Base-by-base conservation (phyloP, 2,888 invertebrate genomes). In the Conistra vaccinii region DNA sequence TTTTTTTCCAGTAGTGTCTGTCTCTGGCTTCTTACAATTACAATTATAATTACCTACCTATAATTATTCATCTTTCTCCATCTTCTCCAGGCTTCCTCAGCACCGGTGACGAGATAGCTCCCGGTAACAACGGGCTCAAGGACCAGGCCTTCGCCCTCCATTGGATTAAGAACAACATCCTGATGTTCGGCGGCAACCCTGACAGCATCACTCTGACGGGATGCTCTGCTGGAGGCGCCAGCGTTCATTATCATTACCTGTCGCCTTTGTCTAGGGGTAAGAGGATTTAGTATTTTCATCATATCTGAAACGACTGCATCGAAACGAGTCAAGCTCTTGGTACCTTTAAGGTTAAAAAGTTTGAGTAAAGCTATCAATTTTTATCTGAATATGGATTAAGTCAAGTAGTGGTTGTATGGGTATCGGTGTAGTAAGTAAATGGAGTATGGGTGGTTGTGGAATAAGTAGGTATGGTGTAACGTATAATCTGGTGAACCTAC, bases 61-160 rank as follows among this genome's bases (percentile, higher is more conserved):
- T 20, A 48, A 51, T 29, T 12, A 67, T 39, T 29, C 1, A 12
- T 23, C 6, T 12, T 14, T 20, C 20, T 32, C 2, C 20, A 12
- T 39, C 7, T 39, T 57, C 84, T 73, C n/a, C 88, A 97, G 98
- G 98, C 65, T 98, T 98, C 91, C 93, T 98, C 0, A 98, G 98
- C 89, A 98, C 98, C 0, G 98, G 97, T 53, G 98, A 98, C 84
- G 96, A 97, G 0, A 89, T 96, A 0, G 95, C 98, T 1, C 97
- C 98, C 0, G 98, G 98, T 7, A 98, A 98, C 91, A 97, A 97
- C 87, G 98, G 98, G 0, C 90, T 98, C 48, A 98, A 98, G 89
- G 98, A 98, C 95, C 98, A 98, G 93, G 95, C 96, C 39, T 94
- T 97, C 83, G 98, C 98, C 0, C 91, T 98, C 60, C 96, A 97